A percentile compares a stretch with the other conserved stretches of the same genome.
Evolutionary conservation across 2,113 vertebrate species (phyloP).

Genomic region (Plotosus lineatus): DNA sequence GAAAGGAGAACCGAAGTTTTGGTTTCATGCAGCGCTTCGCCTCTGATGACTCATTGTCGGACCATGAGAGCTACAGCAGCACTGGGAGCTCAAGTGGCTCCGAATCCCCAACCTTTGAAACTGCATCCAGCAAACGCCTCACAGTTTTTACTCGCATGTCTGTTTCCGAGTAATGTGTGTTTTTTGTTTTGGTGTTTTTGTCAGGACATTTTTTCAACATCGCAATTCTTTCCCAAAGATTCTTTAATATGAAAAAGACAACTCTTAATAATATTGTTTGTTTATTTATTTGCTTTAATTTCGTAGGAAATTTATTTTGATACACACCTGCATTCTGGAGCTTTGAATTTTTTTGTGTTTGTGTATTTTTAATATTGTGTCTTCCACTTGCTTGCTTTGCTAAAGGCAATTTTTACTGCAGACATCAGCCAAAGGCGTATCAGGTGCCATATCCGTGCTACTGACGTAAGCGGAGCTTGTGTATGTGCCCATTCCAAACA

Average conservation of each 20-base stretch:
- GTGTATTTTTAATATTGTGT: constrained; percentile 47
- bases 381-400: constrained; percentile 61
- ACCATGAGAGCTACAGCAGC: constrained; percentile 84
- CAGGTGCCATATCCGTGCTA: constrained; percentile 56
- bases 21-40: constrained; percentile 75
- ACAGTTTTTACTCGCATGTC: constrained; percentile 86
- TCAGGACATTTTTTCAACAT: not conserved
- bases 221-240: constrained; percentile 20
- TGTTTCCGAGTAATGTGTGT: constrained; percentile 80
- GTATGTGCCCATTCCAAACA: constrained; percentile 13
- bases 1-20: constrained; percentile 55
- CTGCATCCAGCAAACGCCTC: constrained; percentile 68
- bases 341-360: constrained; percentile 46
- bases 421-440: constrained; percentile 39
- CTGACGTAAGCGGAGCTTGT: constrained; percentile 31
- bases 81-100: constrained; percentile 81
- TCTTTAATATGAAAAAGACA: constrained; percentile 8
- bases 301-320: constrained; percentile 34
- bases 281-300: constrained; percentile 56
- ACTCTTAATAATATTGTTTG: constrained; percentile 64
- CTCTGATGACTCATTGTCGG: constrained; percentile 84
- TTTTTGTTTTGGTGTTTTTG: not conserved
- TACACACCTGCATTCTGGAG: constrained; percentile 52
- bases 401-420: constrained; percentile 54
- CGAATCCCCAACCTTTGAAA: constrained; percentile 83